Base-by-base conservation (phyloP, 2,888 invertebrate species). In the Trissolcus brochymenae region DNA sequence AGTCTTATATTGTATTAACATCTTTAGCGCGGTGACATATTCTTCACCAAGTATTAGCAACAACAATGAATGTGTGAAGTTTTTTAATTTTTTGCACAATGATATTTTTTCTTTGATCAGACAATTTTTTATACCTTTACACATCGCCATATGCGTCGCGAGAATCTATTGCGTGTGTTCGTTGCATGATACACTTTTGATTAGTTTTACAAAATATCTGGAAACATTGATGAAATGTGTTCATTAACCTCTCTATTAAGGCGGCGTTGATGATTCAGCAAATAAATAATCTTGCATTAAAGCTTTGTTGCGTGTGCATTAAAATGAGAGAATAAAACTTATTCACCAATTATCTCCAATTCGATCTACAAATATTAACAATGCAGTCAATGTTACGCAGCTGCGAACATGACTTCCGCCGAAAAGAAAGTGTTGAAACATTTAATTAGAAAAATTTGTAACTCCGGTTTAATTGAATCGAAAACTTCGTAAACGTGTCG, bases 151-250 rank as follows among this genome's bases (percentile, higher is more conserved):
- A 43, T 43, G 43, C 16, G 46, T 16, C 16, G 46, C 16, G 46
- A 46, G 14, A 4, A 46, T n/a, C 65, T 65, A 75, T 84, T 80
- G 82, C 83, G 81, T 80, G 82, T 55, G 75, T 68, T 71, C 65
- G 79, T 84, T 80, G 87, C 88, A 87, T 88, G 88, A 84, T 84
- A 81, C 77, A 70, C 81, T 78, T 73, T 78, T 81, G 83, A 86
- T 87, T 84, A 84, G 83, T 85, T 87, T 85, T 83, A 83, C 82
- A 85, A 56, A 84, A 85, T 85, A 87, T 86, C 82, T 81, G 80
- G 76, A 83, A 84, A 81, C 84, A 87, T 88, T 81, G 87, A 87
- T 81, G 83, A 83, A 82, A 82, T 77, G 79, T 83, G 84, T 87
- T 87, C 85, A 87, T 88, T 87, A 87, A 84, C 83, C 84, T 84